Percentiles rank a stretch among this genome's conserved stretches.
These are phyloP conservation scores for Apeira syringaria DNA, from an alignment of 2,888 invertebrate species.

Conservation along the genomic window DNA sequence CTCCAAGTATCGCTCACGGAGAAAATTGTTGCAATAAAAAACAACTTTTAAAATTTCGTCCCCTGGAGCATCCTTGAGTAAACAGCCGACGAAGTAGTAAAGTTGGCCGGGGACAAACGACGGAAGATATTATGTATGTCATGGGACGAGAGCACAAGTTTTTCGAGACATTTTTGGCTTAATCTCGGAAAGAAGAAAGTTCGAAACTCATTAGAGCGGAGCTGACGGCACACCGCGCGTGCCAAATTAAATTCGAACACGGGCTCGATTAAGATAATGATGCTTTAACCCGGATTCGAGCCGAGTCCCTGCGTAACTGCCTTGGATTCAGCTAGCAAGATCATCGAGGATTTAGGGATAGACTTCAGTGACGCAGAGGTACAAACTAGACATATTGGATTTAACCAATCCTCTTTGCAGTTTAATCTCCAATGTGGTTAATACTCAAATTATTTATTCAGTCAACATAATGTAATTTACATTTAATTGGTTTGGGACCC, in stretches of 20 bases:
- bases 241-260: constrained; percentile 57
- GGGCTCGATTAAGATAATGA: constrained; percentile 25
- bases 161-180: constrained; percentile 58
- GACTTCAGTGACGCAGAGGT: not conserved
- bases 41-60: constrained; percentile 48
- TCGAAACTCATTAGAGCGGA: constrained; percentile 69
- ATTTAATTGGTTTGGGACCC: too few species aligned
- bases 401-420: not conserved
- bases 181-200: constrained; percentile 46
- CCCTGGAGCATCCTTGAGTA: constrained; percentile 55
- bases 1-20: constrained; percentile 22
- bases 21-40: constrained; percentile 51
- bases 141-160: constrained; percentile 42
- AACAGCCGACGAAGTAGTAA: constrained; percentile 39
- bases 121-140: constrained; percentile 42
- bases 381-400: not conserved
- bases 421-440: too few species aligned
- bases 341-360: constrained; percentile 1
- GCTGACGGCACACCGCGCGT: constrained; percentile 56
- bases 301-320: not conserved
- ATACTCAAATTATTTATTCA: too few species aligned
- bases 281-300: constrained; percentile 8
- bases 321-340: not conserved
- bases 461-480: too few species aligned
- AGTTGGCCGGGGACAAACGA: constrained; percentile 30